Evolutionary conservation across 2,797 vertebrate genomes (phyloP).

Genomic region (Protonibea diacanthus): DNA sequence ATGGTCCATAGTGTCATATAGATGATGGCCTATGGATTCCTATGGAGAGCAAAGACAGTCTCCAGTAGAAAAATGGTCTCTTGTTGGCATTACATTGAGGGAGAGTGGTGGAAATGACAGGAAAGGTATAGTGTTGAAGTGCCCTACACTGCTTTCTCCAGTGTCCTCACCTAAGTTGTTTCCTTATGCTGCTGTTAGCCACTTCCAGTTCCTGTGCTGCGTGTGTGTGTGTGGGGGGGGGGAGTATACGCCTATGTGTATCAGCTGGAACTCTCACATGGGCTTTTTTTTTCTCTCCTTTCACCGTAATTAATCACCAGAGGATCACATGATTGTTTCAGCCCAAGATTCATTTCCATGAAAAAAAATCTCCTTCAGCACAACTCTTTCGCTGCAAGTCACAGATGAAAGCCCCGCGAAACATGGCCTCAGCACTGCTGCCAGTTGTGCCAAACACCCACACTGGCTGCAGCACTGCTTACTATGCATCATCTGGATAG

Average conservation of each 20-base stretch:
- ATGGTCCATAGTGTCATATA: constrained; percentile 57
- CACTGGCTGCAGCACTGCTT: constrained; percentile 51
- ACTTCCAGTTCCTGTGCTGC: constrained; percentile 40
- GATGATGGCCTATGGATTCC: constrained; percentile 64
- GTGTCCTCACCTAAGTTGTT: constrained; percentile 38
- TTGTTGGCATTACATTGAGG: constrained; percentile 30
- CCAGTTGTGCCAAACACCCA: constrained; percentile 55
- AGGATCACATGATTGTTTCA: constrained; percentile 61
- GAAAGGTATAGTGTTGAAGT: constrained; percentile 22
- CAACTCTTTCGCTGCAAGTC: constrained; percentile 54
- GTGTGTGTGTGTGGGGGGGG: constrained; percentile 21
- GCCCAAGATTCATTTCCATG: constrained; percentile 45
- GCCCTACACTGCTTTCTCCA: constrained; percentile 1
- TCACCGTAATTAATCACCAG: constrained; percentile 73
- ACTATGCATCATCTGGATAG: constrained; percentile 62
- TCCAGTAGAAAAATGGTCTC: constrained; percentile 44
- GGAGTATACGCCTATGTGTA: constrained; percentile 17
- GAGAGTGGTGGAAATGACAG: constrained; percentile 50
- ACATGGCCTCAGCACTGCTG: constrained; percentile 56
- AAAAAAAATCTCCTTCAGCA: constrained; percentile 36
- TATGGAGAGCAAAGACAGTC: constrained; percentile 39
- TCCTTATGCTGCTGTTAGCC: constrained; percentile 49
- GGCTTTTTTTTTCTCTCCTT: constrained; percentile 42
- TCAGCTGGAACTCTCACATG: constrained; percentile 23
- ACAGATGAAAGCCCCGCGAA: constrained; percentile 61